Evolutionary conservation across 2,888 invertebrate genomes (phyloP).

Genomic region (Dusona sp.): DNA sequence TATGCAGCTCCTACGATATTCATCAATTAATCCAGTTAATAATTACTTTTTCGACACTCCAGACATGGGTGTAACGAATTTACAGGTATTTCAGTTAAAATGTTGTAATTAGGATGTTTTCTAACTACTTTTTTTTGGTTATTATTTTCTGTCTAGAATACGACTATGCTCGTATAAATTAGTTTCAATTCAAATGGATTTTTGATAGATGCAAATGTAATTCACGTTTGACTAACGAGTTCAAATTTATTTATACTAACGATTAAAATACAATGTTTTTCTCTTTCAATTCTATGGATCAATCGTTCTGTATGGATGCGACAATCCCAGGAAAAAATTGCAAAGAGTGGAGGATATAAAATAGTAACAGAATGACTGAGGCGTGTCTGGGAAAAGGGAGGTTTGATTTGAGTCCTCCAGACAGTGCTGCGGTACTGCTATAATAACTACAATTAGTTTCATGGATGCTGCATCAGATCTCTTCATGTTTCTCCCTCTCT

Average conservation of each 20-base stretch:
- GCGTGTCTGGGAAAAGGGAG: conserved; percentile 20
- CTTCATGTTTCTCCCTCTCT: background rate
- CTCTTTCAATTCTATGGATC: background rate
- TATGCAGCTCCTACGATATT: conserved; percentile 13
- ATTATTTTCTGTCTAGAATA: conserved; percentile 17
- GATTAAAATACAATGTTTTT: background rate
- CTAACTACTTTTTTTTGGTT: background rate
- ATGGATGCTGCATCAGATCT: conserved; percentile 51
- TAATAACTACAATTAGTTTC: conserved; percentile 62
- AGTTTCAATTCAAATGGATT: conserved; percentile 28
- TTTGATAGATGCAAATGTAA: conserved; percentile 17
- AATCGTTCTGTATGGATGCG: background rate
- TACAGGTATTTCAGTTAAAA: background rate
- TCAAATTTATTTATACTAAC: background rate
- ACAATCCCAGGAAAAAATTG: background rate
- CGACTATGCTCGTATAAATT: conserved; percentile 7
- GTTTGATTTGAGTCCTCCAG: conserved; percentile 42
- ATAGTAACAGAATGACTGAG: conserved; percentile 10
- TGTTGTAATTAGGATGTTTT: conserved; percentile 11
- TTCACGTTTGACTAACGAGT: background rate
- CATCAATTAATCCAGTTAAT: conserved; percentile 49
- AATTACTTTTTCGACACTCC: conserved; percentile 45
- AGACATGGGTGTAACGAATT: conserved; percentile 10
- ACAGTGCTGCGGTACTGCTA: conserved; percentile 7
- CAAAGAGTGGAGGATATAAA: conserved; percentile 3